Evolutionary conservation across 2,888 invertebrate species (phyloP), one percentile per base, ranked within the genome.

Genomic region (Epinotia bilunana): DNA sequence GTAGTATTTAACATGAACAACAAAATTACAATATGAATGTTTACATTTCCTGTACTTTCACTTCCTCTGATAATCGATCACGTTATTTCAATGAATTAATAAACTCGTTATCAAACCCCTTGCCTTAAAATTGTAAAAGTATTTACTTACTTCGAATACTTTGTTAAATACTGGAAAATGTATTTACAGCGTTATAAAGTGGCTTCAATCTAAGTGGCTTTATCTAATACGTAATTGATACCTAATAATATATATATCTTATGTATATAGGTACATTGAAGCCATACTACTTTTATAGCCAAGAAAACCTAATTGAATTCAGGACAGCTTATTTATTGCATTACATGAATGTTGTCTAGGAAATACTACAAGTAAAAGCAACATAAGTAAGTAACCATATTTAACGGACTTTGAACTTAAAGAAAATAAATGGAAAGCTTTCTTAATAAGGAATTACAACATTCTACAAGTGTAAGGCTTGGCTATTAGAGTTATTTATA

Each of bases 201-300:
- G 73, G 68, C 68, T 69, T 74, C 46, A 68, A 57, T 43, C n/a
- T 64, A 72, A 72, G 49, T 64, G 33, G 65, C 39, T 65, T 73
- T 73, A 65, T 68, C 43, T 55, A 39, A 53, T 53, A 39, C 55
- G 55, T 62, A 39, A 39, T 39, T 20, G 20, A 62, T 67, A 73
- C 23, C 28, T 68, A 57, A 58, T 46, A 63, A 62, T 33, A 61
- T 33, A 63, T 39, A 39, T 39, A 39, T 39, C 39, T 39, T 39
- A 39, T 39, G 13, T 46, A 3, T n/a, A n/a, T n/a, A n/a, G n/a
- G 63, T 57, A 46, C 55, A 69, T 28, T 63, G 74, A 74, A 74
- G 69, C 74, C 74, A 57, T 57, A 74, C 62, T 46, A 67, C 58
- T 20, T 72, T 58, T 73, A 49, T 73, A 69, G 20, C 7, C 58